These are phyloP conservation scores for Odontocerum albicorne DNA, from an alignment of 2,888 invertebrate genomes.

Conservation along the genomic window DNA sequence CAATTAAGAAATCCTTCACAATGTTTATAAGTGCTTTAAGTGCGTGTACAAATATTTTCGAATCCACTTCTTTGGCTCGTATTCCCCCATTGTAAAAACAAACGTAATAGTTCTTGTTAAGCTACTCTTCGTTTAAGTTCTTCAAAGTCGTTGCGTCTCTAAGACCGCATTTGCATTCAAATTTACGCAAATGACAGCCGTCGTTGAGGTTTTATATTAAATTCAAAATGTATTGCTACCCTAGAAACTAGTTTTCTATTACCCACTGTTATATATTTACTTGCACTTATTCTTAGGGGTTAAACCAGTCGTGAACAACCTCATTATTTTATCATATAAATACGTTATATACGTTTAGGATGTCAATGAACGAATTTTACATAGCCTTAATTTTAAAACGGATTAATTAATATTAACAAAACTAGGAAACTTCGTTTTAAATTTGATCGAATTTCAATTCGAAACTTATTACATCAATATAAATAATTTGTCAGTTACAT, in stretches of 20 bases:
- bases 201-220: conserved; percentile 24
- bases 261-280: conserved; percentile 11
- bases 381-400: too few relatives aligned
- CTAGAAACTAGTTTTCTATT: conserved; percentile 32
- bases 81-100: conserved; percentile 1
- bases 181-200: conserved; percentile 18
- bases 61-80: neutral
- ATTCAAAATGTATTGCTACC: conserved; percentile 29
- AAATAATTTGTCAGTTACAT: too few relatives aligned
- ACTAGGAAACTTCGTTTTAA: too few relatives aligned
- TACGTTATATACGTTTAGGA: too few relatives aligned
- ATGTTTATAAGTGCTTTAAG: conserved; percentile 2
- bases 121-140: neutral
- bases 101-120: too few relatives aligned
- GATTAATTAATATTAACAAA: too few relatives aligned
- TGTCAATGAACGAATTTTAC: too few relatives aligned
- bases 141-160: neutral
- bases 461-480: too few relatives aligned
- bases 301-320: conserved; percentile 1
- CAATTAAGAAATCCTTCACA: too few relatives aligned
- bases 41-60: conserved; percentile 10
- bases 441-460: too few relatives aligned
- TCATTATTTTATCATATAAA: neutral
- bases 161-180: conserved; percentile 16
- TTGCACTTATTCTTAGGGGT: conserved; percentile 4